phyloP scores from a whole-genome alignment of 2,888 invertebrate species.

The Neoascia interrupta region DNA sequence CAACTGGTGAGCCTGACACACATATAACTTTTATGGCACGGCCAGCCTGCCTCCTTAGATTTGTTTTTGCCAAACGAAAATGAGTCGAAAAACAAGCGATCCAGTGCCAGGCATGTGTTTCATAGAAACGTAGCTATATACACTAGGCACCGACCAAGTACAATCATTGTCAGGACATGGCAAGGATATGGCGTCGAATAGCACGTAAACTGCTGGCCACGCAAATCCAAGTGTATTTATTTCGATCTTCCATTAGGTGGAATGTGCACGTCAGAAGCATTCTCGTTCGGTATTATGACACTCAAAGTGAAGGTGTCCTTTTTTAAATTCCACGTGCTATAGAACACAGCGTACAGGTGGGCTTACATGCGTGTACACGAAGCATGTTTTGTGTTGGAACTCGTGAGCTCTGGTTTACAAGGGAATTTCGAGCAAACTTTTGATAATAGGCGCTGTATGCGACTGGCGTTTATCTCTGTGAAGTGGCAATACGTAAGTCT shows the following conservation, averaged over 20 bases:
- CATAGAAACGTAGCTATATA: not conserved
- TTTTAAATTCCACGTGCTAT: conserved; percentile 40
- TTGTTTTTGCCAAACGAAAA: conserved; percentile 27
- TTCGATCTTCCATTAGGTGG: conserved; percentile 63
- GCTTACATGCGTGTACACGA: conserved; percentile 50
- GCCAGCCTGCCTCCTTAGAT: conserved; percentile 16
- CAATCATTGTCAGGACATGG: conserved; percentile 34
- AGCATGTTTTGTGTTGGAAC: conserved; percentile 34
- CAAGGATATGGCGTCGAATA: conserved; percentile 28
- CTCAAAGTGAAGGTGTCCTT: conserved; percentile 60
- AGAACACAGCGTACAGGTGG: conserved; percentile 33
- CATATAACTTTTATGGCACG: conserved; percentile 5
- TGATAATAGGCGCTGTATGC: conserved; percentile 14
- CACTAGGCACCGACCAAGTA: not conserved
- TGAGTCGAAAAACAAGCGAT: no score
- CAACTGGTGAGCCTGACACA: conserved; percentile 26
- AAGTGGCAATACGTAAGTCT: not conserved
- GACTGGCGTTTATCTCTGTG: conserved; percentile 20
- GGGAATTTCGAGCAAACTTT: conserved; percentile 33
- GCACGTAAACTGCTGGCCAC: conserved; percentile 53
- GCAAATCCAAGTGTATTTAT: conserved; percentile 65
- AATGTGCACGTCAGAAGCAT: conserved; percentile 54
- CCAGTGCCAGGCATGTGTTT: conserved; percentile 10
- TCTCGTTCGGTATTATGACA: conserved; percentile 47
- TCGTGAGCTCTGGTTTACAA: conserved; percentile 45